Percentiles rank a stretch among this genome's conserved stretches.
Conservation (phyloP, 2,888 invertebrate genomes). For the Lomographa bimaculata region DNA sequence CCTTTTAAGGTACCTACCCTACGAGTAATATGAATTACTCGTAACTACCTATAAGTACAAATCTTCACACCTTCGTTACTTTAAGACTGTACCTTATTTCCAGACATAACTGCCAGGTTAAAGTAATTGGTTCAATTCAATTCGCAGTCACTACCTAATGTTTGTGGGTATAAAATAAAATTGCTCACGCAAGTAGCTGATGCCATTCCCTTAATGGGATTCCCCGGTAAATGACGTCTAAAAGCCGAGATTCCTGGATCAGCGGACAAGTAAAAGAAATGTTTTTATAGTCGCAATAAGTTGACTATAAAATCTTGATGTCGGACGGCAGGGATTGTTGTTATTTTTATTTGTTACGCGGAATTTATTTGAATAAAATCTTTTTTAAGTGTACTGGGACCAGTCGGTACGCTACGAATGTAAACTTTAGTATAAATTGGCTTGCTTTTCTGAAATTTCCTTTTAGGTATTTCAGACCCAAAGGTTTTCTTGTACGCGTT, state of each 20-base stretch:
- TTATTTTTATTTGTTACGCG: constrained; percentile 25
- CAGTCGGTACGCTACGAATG: background rate
- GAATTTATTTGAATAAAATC: constrained; percentile 23
- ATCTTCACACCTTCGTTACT: too few species aligned
- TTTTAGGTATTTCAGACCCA: too few species aligned
- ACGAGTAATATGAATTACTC: too few species aligned
- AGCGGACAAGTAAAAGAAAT: constrained; percentile 50
- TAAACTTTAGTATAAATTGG: too few species aligned
- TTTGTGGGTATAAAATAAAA: constrained; percentile 56
- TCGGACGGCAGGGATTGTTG: constrained; percentile 32
- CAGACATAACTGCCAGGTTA: too few species aligned
- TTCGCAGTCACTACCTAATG: constrained; percentile 21
- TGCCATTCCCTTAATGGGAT: constrained; percentile 59
- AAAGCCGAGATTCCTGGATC: constrained; percentile 45
- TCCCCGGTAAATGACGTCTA: constrained; percentile 53
- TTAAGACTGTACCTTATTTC: too few species aligned
- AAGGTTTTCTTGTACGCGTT: too few species aligned
- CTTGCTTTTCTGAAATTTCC: too few species aligned
- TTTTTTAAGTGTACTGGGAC: constrained; percentile 10
- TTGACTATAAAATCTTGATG: constrained; percentile 44
- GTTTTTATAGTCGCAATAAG: constrained; percentile 54
- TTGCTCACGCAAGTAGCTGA: constrained; percentile 52
- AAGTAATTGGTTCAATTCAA: constrained; percentile 29
- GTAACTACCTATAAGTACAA: too few species aligned
- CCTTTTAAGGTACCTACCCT: too few species aligned